Base-by-base conservation (phyloP, 2,113 vertebrate species). In the Ictalurus furcatus region DNA sequence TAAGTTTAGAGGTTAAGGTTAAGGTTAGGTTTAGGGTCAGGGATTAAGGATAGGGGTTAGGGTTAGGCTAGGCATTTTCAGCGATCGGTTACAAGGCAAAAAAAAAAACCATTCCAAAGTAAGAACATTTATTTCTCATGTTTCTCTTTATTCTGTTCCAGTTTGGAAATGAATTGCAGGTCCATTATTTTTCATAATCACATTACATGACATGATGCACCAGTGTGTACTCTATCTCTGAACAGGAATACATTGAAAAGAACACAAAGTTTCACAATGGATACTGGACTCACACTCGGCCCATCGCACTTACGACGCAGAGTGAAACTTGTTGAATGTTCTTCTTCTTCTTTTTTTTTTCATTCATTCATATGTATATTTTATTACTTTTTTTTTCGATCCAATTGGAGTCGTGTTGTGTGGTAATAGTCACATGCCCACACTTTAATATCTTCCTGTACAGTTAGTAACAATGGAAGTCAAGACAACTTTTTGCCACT, bases 251-350 rank as follows among this genome's bases (percentile, higher is more conserved):
- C 97, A 97, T 94, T 96, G 97, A 96, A 97, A 98, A 97, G 93
- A 96, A 97, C 97, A 98, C 97, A 96, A 96, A 93, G 94, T 97
- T 96, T 97, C 97, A 99, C 98, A 97, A 97, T 97, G 97, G 95
- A 97, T 97, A 96, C 95, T 96, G 97, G 96, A 96, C 97, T 97
- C 96, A 95, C 96, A 95, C 96, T 96, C 97, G 95, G 95, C 95
- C 96, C 97, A 97, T 97, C 97, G 96, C 97, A 96, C 97, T 96
- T 95, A 96, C 96, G 96, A 97, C 96, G 97, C 97, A 96, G 96
- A 96, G 95, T 95, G 94, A 94, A 90, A 89, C 89, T 83, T 84
- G 58, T 23, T 76, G 59, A 40, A 65, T 40, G 67, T 88, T 83
- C 80, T 83, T 79, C 93, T 93, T 73, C 54, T 5, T 59, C 56